Conservation (phyloP, 2,888 invertebrate genomes). For the Fragum sueziense region DNA sequence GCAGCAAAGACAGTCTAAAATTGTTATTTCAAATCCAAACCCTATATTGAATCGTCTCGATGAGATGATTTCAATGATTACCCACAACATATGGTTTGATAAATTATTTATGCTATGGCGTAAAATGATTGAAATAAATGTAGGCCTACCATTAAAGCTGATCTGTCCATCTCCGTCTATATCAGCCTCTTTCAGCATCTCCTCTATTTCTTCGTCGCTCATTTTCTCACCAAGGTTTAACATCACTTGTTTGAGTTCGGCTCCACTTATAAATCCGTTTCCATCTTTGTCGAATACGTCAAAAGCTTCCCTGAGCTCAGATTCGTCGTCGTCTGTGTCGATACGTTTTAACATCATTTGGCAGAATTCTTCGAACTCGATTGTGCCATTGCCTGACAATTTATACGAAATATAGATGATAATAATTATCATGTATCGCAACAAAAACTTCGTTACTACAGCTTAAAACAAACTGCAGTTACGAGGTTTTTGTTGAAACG, state of each 20-base stretch:
- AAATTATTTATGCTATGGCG: too few species aligned
- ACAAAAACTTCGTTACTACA: neutral
- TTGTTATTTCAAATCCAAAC: too few species aligned
- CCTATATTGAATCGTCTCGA: too few species aligned
- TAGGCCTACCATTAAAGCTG: constrained; percentile 34
- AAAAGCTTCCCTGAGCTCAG: constrained; percentile 41
- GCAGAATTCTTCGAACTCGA: constrained; percentile 52
- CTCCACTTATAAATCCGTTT: constrained; percentile 33
- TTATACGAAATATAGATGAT: neutral
- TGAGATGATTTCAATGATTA: too few species aligned
- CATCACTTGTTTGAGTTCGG: constrained; percentile 34
- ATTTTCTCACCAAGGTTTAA: constrained; percentile 42
- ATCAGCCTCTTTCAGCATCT: constrained; percentile 38
- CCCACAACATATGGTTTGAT: too few species aligned
- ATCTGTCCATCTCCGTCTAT: constrained; percentile 35
- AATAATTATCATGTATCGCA: neutral
- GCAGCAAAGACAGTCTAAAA: too few species aligned
- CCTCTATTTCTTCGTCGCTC: constrained; percentile 26
- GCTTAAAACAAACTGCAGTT: too few species aligned
- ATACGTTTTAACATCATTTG: constrained; percentile 40
- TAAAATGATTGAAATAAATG: too few species aligned
- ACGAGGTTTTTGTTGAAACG: too few species aligned
- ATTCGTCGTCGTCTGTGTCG: constrained; percentile 22
- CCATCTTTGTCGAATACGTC: constrained; percentile 44
- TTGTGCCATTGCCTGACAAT: constrained; percentile 41